Base-by-base conservation (phyloP, 2,113 vertebrate genomes). In the Talpa occidentalis region DNA sequence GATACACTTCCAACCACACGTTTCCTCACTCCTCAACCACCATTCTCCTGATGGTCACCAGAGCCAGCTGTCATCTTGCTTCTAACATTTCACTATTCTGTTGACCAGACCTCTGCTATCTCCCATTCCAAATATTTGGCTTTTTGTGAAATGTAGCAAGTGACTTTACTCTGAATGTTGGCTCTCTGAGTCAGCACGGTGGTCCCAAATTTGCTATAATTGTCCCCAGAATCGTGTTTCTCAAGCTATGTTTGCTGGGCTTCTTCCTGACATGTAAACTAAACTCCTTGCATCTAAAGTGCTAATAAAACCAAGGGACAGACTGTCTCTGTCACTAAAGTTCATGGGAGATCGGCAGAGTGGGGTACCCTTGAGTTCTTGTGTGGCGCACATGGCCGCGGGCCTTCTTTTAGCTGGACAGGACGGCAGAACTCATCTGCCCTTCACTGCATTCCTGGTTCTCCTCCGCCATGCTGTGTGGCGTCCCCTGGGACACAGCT, bases 311-410 rank as follows among this genome's bases (percentile, higher is more conserved):
- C 21, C 22, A 32, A 66, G 77, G 21, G 30, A 32, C 19, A 62
- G 40, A 12, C 26, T 54, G 30, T 44, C 47, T 84, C 77, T 30
- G n/a, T 67, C n/a, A 47, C 67, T 60, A 28, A 74, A 35, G 19
- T 44, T 49, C 60, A 78, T 64, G 84, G 64, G 62, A 28, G 59
- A 32, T 1, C 24, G 56, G 47, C 10, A 72, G 14, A 6, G 2
- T 16, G 72, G 67, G 49, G 66, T 15, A 60, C 22, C 52, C 10
- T 37, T 47, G 9, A 66, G 49, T 26, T 77, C 28, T 7, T 3
- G 9, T 7, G 21, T 19, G 19, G 7, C 30, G 22, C 5, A 0
- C 3, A 15, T 26, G 49, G 3, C 59, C 74, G 14, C 35, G 7
- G 47, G 28, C 17, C 10, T 70, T 37, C 64, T 42, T 32, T 35